Conservation (phyloP, 2,888 invertebrate genomes). For the Dryococelus australis region DNA sequence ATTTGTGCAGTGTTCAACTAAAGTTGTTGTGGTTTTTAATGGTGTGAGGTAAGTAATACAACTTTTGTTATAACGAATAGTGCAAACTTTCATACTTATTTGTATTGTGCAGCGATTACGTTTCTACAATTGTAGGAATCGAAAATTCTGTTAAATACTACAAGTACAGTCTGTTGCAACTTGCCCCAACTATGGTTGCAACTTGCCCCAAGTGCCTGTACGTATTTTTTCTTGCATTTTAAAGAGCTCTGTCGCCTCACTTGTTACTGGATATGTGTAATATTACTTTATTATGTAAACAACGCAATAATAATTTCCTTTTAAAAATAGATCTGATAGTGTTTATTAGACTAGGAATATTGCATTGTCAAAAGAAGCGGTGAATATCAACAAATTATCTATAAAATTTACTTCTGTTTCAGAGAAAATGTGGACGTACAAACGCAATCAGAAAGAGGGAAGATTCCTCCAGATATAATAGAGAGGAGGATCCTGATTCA, state of each 20-base stretch:
- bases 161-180: too few species aligned
- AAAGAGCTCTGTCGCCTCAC: neutral
- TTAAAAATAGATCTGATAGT: neutral
- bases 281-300: neutral
- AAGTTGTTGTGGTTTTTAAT: neutral
- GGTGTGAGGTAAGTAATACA: neutral
- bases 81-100: too few species aligned
- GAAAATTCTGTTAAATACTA: too few species aligned
- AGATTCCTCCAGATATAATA: neutral
- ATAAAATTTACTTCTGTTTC: neutral
- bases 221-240: too few species aligned
- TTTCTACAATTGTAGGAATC: too few species aligned
- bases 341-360: neutral
- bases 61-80: too few species aligned
- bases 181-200: too few species aligned
- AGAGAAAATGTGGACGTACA: constrained; percentile 1
- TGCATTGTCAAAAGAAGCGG: neutral
- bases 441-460: constrained; percentile 13
- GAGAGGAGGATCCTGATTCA: constrained; percentile 16
- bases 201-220: too few species aligned
- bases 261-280: neutral
- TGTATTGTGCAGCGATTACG: too few species aligned
- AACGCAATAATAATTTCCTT: neutral
- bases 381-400: neutral
- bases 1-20: neutral